Evolutionary conservation across 1,140 invertebrate species (phyloP).

Genomic region (Trichogramma pretiosum): DNA sequence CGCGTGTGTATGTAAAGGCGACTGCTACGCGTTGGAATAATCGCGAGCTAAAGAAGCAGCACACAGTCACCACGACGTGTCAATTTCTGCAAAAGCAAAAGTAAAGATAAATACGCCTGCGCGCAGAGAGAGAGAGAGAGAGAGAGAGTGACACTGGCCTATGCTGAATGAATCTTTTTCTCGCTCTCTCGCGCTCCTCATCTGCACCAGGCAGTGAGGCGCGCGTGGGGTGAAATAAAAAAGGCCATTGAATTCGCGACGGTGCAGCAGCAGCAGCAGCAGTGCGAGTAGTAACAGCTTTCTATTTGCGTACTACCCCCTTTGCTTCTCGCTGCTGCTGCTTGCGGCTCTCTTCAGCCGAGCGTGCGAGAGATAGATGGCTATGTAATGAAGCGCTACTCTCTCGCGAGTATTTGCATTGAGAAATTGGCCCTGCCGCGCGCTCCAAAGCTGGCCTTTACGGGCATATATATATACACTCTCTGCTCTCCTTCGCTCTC

Average conservation of each 20-base stretch:
- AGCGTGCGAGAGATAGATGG: slow-evolving; percentile 6
- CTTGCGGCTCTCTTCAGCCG: slow-evolving; percentile 23
- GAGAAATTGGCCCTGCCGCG: slow-evolving; percentile 42
- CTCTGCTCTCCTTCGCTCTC: no score
- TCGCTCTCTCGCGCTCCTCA: slow-evolving; percentile 14
- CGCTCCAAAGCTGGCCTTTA: no score
- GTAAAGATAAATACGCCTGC: not conserved
- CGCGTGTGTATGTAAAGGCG: not conserved
- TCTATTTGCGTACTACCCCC: slow-evolving; percentile 40
- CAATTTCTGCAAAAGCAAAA: not conserved
- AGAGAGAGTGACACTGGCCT: not conserved
- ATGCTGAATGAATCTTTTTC: not conserved
- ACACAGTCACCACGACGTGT: no score
- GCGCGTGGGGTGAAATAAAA: slow-evolving; percentile 21
- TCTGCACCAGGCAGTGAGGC: slow-evolving; percentile 25
- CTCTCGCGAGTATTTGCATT: slow-evolving; percentile 43
- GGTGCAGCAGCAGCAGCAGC: slow-evolving; percentile 20
- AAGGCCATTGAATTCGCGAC: slow-evolving; percentile 21
- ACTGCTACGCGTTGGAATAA: not conserved
- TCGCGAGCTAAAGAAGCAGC: not conserved
- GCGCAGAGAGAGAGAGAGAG: not conserved
- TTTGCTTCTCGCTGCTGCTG: not conserved
- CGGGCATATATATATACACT: no score
- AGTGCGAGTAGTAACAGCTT: slow-evolving; percentile 41
- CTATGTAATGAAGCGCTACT: slow-evolving; percentile 3